Evolutionary conservation across 2,113 vertebrate species (phyloP).

Genomic region (Pterocles orientalis): DNA sequence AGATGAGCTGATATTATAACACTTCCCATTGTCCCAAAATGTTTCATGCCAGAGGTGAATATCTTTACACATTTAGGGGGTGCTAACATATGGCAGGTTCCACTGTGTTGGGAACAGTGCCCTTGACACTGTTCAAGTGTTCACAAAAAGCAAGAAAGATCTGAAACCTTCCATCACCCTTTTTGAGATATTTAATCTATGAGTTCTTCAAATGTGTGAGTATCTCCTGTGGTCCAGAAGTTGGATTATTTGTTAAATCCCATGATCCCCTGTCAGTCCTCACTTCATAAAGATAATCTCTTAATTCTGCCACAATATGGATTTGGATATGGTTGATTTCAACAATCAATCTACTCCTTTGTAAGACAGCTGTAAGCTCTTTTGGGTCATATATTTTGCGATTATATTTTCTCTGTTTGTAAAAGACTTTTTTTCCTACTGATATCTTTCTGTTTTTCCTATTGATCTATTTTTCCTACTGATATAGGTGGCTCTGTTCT

Average conservation of each 20-base stretch:
- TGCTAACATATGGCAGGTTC: constrained; percentile 18
- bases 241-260: neutral
- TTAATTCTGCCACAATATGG: neutral
- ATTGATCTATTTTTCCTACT: neutral
- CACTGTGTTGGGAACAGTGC: constrained; percentile 4
- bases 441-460: too few species aligned
- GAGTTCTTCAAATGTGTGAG: neutral
- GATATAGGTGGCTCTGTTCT: neutral
- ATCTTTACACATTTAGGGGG: constrained; percentile 20
- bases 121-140: constrained; percentile 15
- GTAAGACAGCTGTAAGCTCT: neutral
- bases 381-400: neutral
- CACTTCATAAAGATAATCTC: neutral
- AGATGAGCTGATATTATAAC: neutral
- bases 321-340: neutral
- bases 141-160: neutral
- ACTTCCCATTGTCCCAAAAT: constrained; percentile 47
- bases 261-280: neutral
- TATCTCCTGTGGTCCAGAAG: neutral
- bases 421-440: neutral
- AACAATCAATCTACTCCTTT: neutral
- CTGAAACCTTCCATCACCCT: neutral
- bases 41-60: constrained; percentile 55
- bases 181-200: neutral
- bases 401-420: neutral